Evolutionary conservation across 2,797 vertebrate species (phyloP), one percentile per base, ranked within the genome.

Genomic region (Brachyalestes nurse): DNA sequence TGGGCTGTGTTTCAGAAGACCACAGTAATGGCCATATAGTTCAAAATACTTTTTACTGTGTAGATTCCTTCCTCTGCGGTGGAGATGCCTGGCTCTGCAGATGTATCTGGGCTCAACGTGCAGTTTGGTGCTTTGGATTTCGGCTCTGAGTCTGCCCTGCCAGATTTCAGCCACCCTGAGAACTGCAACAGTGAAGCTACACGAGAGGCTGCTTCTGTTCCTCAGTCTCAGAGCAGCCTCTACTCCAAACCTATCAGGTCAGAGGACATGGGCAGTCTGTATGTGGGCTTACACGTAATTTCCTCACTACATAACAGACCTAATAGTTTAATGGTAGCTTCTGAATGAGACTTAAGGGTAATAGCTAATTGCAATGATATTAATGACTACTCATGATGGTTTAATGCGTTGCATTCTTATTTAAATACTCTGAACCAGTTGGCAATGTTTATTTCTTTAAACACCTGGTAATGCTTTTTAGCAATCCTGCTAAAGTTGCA

Each of bases 41-140:
- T 71, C 10, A 8, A 57, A 80, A 16, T 10, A 10, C 61, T 0
- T 2, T 78, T 57, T 17, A 16, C 51, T 61, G 73, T 5, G 53
- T 89, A 99, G 97, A 97, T 97, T 88, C 97, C 97, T 51, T 92
- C 95, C 49, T 97, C 97, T 38, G 97, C 97, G 2, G 97, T 99
- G 82, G 97, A 99, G 90, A 98, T 99, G 97, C 97, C 97, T 9
- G 97, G 96, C 78, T 96, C 96, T 10, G 91, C 97, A 13, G 97
- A 99, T 8, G 81, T 99, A 73, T 95, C 95, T 0, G 97, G 96
- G 42, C 93, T 99, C 78, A 98, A 99, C 87, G 96, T 99, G 86
- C 97, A 98, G 88, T 99, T 99, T 86, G 97, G 97, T 61, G 97
- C 97, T 28, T 88, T 99, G 72, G 97, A 99, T 89, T 99, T 99